Conservation (phyloP, 2,888 invertebrate genomes). For the Mesochorus sp. region DNA sequence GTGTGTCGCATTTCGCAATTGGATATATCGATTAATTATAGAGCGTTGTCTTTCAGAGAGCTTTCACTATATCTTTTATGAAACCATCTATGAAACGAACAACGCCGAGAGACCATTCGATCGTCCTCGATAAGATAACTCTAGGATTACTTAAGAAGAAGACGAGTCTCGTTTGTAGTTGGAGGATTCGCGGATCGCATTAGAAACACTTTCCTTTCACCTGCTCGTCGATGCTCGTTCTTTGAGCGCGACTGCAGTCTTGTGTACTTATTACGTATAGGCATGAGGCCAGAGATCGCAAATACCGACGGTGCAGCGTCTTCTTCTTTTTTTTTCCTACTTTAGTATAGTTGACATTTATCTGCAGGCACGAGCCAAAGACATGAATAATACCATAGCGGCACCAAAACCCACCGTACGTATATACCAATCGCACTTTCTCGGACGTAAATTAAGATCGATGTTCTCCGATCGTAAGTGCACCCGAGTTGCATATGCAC, state of each 20-base stretch:
- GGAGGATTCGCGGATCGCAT: conserved; percentile 48
- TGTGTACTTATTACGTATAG: neutral
- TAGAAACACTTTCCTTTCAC: conserved; percentile 63
- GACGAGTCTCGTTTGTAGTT: conserved; percentile 48
- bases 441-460: conserved; percentile 59
- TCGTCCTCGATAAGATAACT: conserved; percentile 61
- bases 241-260: conserved; percentile 8
- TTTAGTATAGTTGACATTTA: conserved; percentile 56
- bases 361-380: conserved; percentile 56
- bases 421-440: conserved; percentile 45
- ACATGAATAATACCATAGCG: conserved; percentile 16
- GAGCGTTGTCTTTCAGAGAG: neutral
- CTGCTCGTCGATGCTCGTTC: conserved; percentile 42
- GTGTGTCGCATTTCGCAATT: neutral
- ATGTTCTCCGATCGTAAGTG: conserved; percentile 27
- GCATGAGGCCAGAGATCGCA: conserved; percentile 47
- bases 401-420: conserved; percentile 5
- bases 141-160: conserved; percentile 43
- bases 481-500: neutral
- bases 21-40: conserved; percentile 2
- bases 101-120: conserved; percentile 41
- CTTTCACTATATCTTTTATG: conserved; percentile 11
- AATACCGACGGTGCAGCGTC: conserved; percentile 41
- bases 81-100: conserved; percentile 48
- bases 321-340: conserved; percentile 19